Conservation (phyloP, 1,140 invertebrate species). For the Chlorops oryzae region DNA sequence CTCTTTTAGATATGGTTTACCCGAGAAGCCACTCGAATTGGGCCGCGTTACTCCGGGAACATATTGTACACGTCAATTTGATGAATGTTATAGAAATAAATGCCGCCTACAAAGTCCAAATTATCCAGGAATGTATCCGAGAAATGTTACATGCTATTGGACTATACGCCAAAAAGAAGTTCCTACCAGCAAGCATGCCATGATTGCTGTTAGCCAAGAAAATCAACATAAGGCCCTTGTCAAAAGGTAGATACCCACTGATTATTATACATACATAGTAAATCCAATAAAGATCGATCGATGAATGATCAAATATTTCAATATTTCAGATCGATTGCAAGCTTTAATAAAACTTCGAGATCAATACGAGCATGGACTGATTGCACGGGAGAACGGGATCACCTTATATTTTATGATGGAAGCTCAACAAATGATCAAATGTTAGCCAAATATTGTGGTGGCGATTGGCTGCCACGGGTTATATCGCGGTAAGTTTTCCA, state of each 20-base stretch:
- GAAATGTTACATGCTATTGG: conserved; percentile 79
- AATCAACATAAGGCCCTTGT: conserved; percentile 66
- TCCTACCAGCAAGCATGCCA: conserved; percentile 80
- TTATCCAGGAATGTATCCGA: conserved; percentile 84
- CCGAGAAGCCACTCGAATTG: conserved; percentile 64
- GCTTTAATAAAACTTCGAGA: conserved; percentile 61
- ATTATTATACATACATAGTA: neutral
- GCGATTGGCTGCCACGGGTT: conserved; percentile 70
- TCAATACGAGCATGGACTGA: conserved; percentile 72
- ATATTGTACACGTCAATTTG: conserved; percentile 80
- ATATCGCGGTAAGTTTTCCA: conserved; percentile 53
- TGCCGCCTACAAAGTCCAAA: conserved; percentile 83
- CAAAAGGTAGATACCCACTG: conserved; percentile 50
- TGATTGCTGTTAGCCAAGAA: conserved; percentile 73
- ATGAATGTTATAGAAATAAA: conserved; percentile 76
- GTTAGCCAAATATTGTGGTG: conserved; percentile 79
- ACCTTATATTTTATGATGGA: conserved; percentile 81
- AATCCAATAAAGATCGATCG: neutral
- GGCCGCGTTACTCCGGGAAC: conserved; percentile 76
- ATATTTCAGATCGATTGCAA: conserved; percentile 30
- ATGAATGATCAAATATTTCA: neutral
- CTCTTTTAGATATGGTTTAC: conserved; percentile 57
- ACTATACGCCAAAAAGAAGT: conserved; percentile 73
- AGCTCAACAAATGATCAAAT: conserved; percentile 70
- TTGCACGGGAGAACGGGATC: conserved; percentile 73